Evolutionary conservation across 2,797 vertebrate species (phyloP).

Genomic region (Diplodus puntazzo): DNA sequence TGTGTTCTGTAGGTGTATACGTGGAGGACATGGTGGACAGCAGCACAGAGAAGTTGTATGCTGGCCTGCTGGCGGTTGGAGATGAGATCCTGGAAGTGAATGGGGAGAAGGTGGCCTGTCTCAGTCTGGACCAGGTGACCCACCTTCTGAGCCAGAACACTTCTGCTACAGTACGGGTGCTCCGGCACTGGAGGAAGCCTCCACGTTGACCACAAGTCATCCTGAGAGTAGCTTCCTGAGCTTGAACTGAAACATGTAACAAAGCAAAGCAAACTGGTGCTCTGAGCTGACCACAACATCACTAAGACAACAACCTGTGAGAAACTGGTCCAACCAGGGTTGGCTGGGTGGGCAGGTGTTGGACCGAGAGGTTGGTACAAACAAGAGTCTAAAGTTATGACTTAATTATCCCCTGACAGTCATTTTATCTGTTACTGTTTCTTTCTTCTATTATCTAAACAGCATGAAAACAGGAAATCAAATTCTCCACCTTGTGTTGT

Average conservation of each 20-base stretch:
- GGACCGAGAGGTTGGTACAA: not conserved
- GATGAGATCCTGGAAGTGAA: constrained; percentile 94
- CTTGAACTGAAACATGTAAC: not conserved
- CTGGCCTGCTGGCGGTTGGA: constrained; percentile 88
- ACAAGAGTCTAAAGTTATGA: too few species aligned
- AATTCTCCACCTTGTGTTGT: not conserved
- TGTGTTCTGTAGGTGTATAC: constrained; percentile 85
- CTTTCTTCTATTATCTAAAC: not conserved
- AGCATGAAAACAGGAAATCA: not conserved
- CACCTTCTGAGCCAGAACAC: constrained; percentile 80
- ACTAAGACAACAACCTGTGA: not conserved
- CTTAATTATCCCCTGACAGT: too few species aligned
- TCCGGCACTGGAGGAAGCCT: constrained; percentile 77
- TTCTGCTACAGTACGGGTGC: constrained; percentile 84
- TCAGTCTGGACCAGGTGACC: constrained; percentile 85
- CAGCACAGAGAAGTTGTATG: constrained; percentile 88
- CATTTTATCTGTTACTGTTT: not conserved
- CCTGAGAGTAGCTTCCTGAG: not conserved
- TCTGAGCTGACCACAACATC: not conserved
- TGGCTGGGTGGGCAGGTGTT: not conserved
- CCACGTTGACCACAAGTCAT: constrained; percentile 49
- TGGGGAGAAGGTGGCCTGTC: constrained; percentile 85
- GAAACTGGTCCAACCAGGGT: not conserved
- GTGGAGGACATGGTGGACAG: constrained; percentile 90
- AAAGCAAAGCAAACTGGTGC: too few species aligned